Base-by-base conservation (phyloP, 1,140 invertebrate species). In the Drosophila serrata region DNA sequence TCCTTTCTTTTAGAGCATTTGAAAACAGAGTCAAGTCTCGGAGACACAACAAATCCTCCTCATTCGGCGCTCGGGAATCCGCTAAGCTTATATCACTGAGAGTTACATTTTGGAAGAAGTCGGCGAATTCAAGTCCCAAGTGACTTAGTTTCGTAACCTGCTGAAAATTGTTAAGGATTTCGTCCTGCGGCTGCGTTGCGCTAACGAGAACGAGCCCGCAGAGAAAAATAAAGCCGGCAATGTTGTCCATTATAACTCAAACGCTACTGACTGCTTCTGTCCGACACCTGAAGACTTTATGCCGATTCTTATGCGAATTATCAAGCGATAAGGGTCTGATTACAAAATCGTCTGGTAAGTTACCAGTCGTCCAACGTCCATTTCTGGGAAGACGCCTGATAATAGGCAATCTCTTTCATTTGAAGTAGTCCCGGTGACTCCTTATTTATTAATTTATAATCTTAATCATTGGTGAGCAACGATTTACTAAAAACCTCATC, bases 41-140 rank as follows among this genome's bases (percentile, higher is more conserved):
- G 9, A 60, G n/a, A 12, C 62, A 65, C 40, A 46, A 8, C 5
- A 60, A 4, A 12, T 65, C 62, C 24, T 65, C 11, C 12, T 60
- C 19, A 15, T 12, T 65, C 0, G 72, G 49, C 13, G 62, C 1
- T 5, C 56, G 33, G 5, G 27, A 6, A 17, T 55, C 51, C 7
- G 37, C 9, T 9, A 22, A 9, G n/a, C 39, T 37, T 57, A 77
- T 42, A 4, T 78, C 60, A 4, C 8, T 67, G 24, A 17, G 9
- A 22, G 48, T 48, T 57, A 15, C 63, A 43, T 29, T 84, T n/a
- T 5, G 33, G 3, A 55, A 80, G 15, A 73, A 31, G 6, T 68
- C 13, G 0, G 19, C 33, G 31, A 82, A 72, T 22, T 82, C 61
- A 0, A 42, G 7, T 35, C 57, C 46, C 2, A 84, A 37, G 1